These are phyloP conservation scores for Atta colombica DNA, from an alignment of 1,140 invertebrate genomes.

Conservation along the genomic window DNA sequence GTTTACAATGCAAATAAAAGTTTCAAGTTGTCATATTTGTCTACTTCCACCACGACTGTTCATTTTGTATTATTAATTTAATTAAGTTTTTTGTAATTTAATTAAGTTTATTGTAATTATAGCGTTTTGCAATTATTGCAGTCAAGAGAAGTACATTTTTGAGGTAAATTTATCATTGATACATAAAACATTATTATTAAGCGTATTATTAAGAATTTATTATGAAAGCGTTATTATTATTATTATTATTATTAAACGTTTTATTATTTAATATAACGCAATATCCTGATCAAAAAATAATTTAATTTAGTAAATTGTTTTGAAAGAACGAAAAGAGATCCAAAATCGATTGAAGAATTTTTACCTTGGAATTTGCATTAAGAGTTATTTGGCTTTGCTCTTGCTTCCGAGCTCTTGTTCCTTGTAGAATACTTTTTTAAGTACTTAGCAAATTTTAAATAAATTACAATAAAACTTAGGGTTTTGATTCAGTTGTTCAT, in stretches of 20 bases:
- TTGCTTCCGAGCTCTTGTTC: background rate
- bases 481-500: slow-evolving; percentile 33
- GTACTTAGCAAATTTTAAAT: background rate
- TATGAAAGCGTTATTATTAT: background rate
- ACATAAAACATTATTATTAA: background rate
- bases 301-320: background rate
- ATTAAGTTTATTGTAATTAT: slow-evolving; percentile 22
- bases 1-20: background rate
- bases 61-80: slow-evolving; percentile 33
- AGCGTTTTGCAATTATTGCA: background rate
- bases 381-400: background rate
- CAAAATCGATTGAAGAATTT: background rate
- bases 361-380: background rate
- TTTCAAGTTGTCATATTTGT: background rate
- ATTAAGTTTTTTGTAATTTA: slow-evolving; percentile 34
- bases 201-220: background rate
- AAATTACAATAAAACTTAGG: background rate
- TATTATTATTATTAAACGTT: background rate
- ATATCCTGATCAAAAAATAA: background rate
- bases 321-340: background rate
- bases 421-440: background rate
- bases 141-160: background rate
- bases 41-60: slow-evolving; percentile 1
- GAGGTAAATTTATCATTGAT: background rate
- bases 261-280: background rate